phyloP scores from a whole-genome alignment of 2,888 invertebrate species.

The Oxyscelio sp. region DNA sequence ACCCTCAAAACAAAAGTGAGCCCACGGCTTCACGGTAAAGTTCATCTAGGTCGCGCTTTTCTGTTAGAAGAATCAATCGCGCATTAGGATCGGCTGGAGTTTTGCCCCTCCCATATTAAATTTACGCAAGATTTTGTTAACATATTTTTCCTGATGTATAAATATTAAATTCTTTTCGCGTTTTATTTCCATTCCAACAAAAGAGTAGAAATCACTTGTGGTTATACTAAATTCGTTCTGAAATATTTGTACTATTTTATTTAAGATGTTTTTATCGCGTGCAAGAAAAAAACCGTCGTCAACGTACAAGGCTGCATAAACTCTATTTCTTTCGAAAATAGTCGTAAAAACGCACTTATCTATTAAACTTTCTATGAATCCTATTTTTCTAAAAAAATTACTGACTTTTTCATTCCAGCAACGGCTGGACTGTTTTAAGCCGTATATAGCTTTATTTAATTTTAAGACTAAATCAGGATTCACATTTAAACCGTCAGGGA shows the following conservation, averaged over 20 bases:
- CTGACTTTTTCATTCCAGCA: background rate
- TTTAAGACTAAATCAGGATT: slow-evolving; percentile 13
- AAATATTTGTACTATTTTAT: background rate
- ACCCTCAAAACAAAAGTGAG: slow-evolving; percentile 30
- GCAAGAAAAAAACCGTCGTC: slow-evolving; percentile 19
- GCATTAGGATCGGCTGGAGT: slow-evolving; percentile 20
- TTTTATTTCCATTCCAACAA: slow-evolving; percentile 34
- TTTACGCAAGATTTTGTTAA: slow-evolving; percentile 12
- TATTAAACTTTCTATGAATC: slow-evolving; percentile 24
- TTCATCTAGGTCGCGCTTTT: background rate
- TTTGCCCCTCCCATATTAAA: slow-evolving; percentile 16
- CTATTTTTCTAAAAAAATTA: background rate
- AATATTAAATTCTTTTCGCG: background rate
- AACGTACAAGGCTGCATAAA: slow-evolving; percentile 39
- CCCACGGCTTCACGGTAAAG: slow-evolving; percentile 33
- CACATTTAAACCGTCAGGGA: slow-evolving; percentile 36
- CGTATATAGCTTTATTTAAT: slow-evolving; percentile 47
- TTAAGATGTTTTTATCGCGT: background rate
- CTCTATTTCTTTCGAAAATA: background rate
- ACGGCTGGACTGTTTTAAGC: slow-evolving; percentile 30
- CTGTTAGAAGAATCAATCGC: background rate
- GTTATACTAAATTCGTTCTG: slow-evolving; percentile 14
- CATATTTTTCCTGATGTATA: slow-evolving; percentile 26
- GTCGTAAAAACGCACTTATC: slow-evolving; percentile 43
- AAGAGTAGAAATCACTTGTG: background rate